These are phyloP conservation scores for Euplagia quadripunctaria DNA, from an alignment of 2,888 invertebrate genomes.

Conservation along the genomic window DNA sequence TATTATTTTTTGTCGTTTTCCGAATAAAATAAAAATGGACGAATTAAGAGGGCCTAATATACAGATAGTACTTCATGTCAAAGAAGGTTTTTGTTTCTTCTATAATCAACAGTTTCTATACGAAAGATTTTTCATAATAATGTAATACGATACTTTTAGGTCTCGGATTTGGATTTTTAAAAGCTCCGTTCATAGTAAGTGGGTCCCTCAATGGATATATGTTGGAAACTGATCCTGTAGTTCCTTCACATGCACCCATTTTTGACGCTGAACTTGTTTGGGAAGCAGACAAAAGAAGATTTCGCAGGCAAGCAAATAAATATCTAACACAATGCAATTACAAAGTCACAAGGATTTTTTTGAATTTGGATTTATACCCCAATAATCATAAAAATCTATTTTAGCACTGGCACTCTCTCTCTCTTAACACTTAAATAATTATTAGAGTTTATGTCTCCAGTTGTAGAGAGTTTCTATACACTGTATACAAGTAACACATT, in stretches of 20 bases:
- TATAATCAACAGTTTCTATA: neutral
- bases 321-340: neutral
- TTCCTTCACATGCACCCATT: conserved; percentile 86
- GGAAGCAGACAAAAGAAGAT: conserved; percentile 91
- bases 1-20: conserved; percentile 51
- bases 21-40: conserved; percentile 83
- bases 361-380: neutral
- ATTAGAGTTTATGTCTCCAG: neutral
- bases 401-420: neutral
- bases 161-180: conserved; percentile 86
- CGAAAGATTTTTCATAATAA: neutral
- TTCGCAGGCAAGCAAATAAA: conserved; percentile 86
- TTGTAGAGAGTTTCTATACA: neutral
- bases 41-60: conserved; percentile 89
- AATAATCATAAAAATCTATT: neutral
- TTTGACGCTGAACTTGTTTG: conserved; percentile 93
- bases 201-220: conserved; percentile 89
- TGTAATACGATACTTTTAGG: conserved; percentile 67
- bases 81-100: conserved; percentile 83
- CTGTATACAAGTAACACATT: neutral
- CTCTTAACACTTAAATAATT: neutral
- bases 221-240: conserved; percentile 90
- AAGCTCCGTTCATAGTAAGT: conserved; percentile 85
- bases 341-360: neutral
- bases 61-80: conserved; percentile 89